phyloP scores from a whole-genome alignment of 2,797 vertebrate species.

The Sebastes trivittatus region DNA sequence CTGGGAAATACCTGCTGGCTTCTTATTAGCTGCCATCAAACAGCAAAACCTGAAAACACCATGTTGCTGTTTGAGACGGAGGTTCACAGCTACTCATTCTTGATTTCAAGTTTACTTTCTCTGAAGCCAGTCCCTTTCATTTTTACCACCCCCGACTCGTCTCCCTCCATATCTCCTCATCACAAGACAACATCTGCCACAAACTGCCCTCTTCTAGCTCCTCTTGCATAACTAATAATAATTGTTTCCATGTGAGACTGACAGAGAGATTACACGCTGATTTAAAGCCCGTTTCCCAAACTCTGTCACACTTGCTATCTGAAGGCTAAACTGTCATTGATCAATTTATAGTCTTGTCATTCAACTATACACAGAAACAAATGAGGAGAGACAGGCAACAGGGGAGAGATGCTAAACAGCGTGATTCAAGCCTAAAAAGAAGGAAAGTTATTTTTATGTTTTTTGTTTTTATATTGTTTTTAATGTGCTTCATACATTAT shows the following conservation, averaged over 20 bases:
- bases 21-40: constrained; percentile 35
- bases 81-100: constrained; percentile 32
- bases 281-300: constrained; percentile 26
- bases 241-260: constrained; percentile 16
- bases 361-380: background rate
- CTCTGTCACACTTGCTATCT: constrained; percentile 1
- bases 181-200: constrained; percentile 19
- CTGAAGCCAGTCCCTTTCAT: background rate
- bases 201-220: background rate
- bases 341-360: constrained; percentile 18
- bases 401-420: background rate
- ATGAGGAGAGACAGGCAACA: background rate
- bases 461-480: background rate
- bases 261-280: background rate
- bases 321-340: constrained; percentile 7
- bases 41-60: constrained; percentile 19
- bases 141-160: background rate
- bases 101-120: constrained; percentile 5
- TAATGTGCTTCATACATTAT: background rate
- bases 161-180: background rate
- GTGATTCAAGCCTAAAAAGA: no score
- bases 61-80: background rate
- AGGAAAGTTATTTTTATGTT: background rate
- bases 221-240: constrained; percentile 32
- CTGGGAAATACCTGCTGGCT: constrained; percentile 39